Percentiles rank a stretch among this genome's conserved stretches.
These are phyloP conservation scores for Sebastes fasciatus DNA, from an alignment of 2,113 vertebrate species.

Conservation along the genomic window DNA sequence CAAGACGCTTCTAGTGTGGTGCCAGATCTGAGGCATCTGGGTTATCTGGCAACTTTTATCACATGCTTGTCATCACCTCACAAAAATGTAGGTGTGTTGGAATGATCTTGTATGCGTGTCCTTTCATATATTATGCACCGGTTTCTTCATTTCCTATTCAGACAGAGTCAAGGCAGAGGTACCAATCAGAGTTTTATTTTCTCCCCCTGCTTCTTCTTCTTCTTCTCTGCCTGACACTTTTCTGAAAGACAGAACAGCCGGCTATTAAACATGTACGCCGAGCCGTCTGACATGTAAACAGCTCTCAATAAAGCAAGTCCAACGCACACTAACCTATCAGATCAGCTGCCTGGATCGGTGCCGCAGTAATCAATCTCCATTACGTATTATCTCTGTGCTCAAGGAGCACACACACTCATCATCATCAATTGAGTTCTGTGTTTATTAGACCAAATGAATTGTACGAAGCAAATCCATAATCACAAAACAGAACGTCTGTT, in stretches of 20 bases:
- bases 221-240: neutral
- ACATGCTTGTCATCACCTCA: slow-evolving; percentile 42
- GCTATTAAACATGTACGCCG: slow-evolving; percentile 21
- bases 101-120: neutral
- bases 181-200: slow-evolving; percentile 5
- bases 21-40: slow-evolving; percentile 49
- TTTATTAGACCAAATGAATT: slow-evolving; percentile 46
- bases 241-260: neutral
- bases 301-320: slow-evolving; percentile 25
- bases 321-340: slow-evolving; percentile 29
- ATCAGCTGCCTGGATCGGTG: slow-evolving; percentile 41
- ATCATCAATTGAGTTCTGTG: slow-evolving; percentile 23
- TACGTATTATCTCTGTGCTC: slow-evolving; percentile 44
- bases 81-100: neutral
- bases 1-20: slow-evolving; percentile 34
- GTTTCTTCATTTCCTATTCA: slow-evolving; percentile 30
- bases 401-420: slow-evolving; percentile 23
- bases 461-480: slow-evolving; percentile 30
- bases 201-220: neutral
- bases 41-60: slow-evolving; percentile 64
- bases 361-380: slow-evolving; percentile 63
- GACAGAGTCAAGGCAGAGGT: slow-evolving; percentile 5
- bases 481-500: slow-evolving; percentile 8
- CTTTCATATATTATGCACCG: neutral
- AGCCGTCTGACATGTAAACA: slow-evolving; percentile 52